Evolutionary conservation across 1,140 invertebrate species (phyloP), one percentile per base, ranked within the genome.

Genomic region (Paraescarpia echinospica): DNA sequence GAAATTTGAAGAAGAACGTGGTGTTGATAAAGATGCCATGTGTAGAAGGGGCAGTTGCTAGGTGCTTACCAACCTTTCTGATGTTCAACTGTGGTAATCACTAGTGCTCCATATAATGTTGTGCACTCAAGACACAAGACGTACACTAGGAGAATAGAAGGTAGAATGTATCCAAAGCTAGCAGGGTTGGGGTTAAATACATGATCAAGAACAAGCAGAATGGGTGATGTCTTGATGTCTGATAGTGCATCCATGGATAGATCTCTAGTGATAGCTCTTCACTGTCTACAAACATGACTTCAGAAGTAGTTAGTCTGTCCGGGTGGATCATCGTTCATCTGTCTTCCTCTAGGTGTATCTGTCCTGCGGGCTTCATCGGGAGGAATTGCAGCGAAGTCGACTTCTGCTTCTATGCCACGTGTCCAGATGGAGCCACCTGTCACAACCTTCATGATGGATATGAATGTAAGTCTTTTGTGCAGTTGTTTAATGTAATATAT

Each of bases 321-420:
- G 4, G 34, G 89, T 88, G 35, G 59, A 90, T 93, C 92, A 92
- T 93, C 94, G 93, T 0, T 95, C 94, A 93, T 95, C 95, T 90
- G 94, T 41, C 41, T 41, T 41, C 94, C 93, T 94, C 89, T 94
- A 97, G 96, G 93, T 99, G 99, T 96, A 96, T 97, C 59, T 99
- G 99, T 95, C 97, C 98, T 0, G 97, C 97, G 89, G 98, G 98
- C 2, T 99, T 98, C 95, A 98, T 98, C 95, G 99, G 99, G 35
- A 98, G 98, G 96, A 97, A 97, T 93, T 99, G 99, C 95, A 97
- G 98, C 94, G 98, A 99, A 94, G 97, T 98, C 95, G 98, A 99
- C 96, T 99, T 98, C 96, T 99, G 99, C 95, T 97, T 98, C 95
- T 92, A 94, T 91, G 96, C 96, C 35, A 96, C 97, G 33, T 99